These are phyloP conservation scores for Patella depressa DNA, from an alignment of 2,888 invertebrate genomes.

Conservation along the genomic window DNA sequence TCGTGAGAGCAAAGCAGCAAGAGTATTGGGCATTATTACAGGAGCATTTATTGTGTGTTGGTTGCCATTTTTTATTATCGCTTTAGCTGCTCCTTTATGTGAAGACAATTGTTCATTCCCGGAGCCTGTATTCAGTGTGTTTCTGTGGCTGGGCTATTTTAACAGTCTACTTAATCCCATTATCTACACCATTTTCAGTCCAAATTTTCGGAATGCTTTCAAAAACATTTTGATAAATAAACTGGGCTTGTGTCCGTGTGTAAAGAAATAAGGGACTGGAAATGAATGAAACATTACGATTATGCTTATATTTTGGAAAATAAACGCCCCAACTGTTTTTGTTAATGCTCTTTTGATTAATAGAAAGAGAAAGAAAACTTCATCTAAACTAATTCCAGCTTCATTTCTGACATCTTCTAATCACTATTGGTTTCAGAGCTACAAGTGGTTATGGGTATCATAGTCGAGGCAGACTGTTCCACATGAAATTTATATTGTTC, in stretches of 20 bases:
- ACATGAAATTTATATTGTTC: too few species aligned
- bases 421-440: too few species aligned
- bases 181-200: constrained; percentile 94
- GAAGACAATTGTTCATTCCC: constrained; percentile 72
- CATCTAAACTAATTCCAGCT: too few species aligned
- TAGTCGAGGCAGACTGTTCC: too few species aligned
- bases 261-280: too few species aligned
- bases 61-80: constrained; percentile 94
- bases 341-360: too few species aligned
- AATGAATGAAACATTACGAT: too few species aligned
- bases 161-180: constrained; percentile 93
- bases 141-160: constrained; percentile 90
- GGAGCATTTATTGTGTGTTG: constrained; percentile 93
- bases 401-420: too few species aligned
- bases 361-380: too few species aligned
- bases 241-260: constrained; percentile 26
- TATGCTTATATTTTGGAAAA: too few species aligned
- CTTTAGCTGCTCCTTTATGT: constrained; percentile 87
- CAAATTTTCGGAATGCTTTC: constrained; percentile 91
- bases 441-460: too few species aligned
- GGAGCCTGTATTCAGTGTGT: constrained; percentile 67
- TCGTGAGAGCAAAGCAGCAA: constrained; percentile 69
- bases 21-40: constrained; percentile 80
- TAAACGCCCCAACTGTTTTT: too few species aligned
- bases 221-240: constrained; percentile 80